A percentile compares a stretch with the other conserved stretches of the same genome.
Evolutionary conservation across 2,113 vertebrate species (phyloP).

Genomic region (Neotragus moschatus): DNA sequence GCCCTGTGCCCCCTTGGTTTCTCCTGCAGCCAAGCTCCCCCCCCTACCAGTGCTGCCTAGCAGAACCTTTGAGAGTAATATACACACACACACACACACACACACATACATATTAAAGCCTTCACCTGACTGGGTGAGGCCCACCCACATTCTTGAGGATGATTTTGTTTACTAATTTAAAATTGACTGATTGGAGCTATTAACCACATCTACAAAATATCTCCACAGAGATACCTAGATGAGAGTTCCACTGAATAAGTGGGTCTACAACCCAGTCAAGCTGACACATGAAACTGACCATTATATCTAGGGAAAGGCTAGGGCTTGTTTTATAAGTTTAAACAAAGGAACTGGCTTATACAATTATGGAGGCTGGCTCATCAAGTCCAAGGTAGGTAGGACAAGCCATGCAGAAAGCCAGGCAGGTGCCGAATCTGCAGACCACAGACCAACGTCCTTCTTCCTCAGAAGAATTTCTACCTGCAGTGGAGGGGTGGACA

Average conservation of each 20-base stretch:
- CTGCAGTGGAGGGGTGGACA: accelerated
- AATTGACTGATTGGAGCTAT: not conserved
- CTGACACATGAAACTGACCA: not conserved
- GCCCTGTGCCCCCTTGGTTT: not conserved
- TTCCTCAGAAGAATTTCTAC: not conserved
- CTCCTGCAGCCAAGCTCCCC: not conserved
- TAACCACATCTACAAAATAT: not conserved
- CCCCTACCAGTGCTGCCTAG: not conserved
- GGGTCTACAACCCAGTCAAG: not conserved
- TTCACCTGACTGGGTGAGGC: not conserved
- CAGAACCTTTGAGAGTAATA: not conserved
- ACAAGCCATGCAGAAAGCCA: not conserved
- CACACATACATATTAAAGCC: not conserved
- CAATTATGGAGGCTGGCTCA: not conserved
- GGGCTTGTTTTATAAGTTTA: not conserved
- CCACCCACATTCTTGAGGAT: not conserved
- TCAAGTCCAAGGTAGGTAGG: not conserved
- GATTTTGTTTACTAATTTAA: not conserved
- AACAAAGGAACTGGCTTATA: not conserved
- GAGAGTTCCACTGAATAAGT: not conserved
- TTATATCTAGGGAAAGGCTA: not conserved
- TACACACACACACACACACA: not conserved
- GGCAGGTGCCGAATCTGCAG: not conserved
- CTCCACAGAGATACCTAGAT: not conserved
- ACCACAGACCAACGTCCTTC: not conserved